These are phyloP conservation scores for Papilio machaon DNA, from an alignment of 1,140 invertebrate species.

Conservation along the genomic window DNA sequence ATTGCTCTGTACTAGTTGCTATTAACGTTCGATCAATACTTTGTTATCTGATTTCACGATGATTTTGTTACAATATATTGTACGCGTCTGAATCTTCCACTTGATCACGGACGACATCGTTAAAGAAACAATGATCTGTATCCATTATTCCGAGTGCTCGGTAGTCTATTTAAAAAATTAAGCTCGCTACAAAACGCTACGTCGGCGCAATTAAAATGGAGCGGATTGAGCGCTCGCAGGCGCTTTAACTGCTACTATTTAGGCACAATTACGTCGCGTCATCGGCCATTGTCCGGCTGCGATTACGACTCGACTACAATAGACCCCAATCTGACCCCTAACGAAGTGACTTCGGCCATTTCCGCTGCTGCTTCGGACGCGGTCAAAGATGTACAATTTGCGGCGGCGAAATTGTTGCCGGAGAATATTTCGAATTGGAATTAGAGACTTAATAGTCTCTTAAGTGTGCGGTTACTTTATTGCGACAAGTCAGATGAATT, in stretches of 20 bases:
- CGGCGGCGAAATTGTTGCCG: conserved; percentile 70
- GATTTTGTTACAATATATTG: not conserved
- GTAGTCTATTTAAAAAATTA: conserved; percentile 37
- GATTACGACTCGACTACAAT: conserved; percentile 71
- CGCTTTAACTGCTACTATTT: conserved; percentile 69
- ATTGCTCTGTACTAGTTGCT: no score
- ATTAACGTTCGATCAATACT: no score
- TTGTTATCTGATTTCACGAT: not conserved
- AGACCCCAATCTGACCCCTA: conserved; percentile 71
- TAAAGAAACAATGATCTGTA: conserved; percentile 27
- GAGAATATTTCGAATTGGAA: conserved; percentile 54
- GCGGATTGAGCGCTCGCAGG: conserved; percentile 56
- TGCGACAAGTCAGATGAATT: not conserved
- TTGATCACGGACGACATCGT: conserved; percentile 33
- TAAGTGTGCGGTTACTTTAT: conserved; percentile 7
- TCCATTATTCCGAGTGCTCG: conserved; percentile 32
- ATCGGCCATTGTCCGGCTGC: conserved; percentile 72
- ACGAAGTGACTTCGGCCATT: conserved; percentile 77
- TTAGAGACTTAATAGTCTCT: conserved; percentile 5
- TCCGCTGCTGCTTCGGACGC: conserved; percentile 65
- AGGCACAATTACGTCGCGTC: conserved; percentile 74
- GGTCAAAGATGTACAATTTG: conserved; percentile 78
- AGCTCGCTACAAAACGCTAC: conserved; percentile 43
- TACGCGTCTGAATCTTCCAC: not conserved
- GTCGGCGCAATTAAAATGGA: conserved; percentile 63